Evolutionary conservation across 2,888 invertebrate species (phyloP).

Genomic region (Conomelus anceps): DNA sequence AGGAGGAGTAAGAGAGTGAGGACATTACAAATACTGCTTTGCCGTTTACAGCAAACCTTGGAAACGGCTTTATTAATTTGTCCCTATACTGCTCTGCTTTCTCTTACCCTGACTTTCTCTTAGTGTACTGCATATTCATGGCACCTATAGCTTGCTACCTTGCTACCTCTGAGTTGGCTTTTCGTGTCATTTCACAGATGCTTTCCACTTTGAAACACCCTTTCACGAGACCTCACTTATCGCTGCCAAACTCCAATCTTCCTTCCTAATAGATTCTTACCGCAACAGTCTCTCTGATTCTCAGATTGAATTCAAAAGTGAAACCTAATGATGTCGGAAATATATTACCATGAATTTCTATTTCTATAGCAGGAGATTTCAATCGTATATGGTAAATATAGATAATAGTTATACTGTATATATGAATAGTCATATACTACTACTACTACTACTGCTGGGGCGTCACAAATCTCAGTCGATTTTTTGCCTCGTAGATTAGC

Average conservation of each 20-base stretch:
- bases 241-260: background rate
- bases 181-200: background rate
- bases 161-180: background rate
- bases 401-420: too few species aligned
- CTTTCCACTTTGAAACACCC: background rate
- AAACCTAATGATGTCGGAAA: background rate
- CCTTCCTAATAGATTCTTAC: background rate
- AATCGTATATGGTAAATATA: too few species aligned
- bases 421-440: too few species aligned
- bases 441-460: too few species aligned
- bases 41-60: background rate
- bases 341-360: too few species aligned
- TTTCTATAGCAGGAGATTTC: too few species aligned
- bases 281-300: background rate
- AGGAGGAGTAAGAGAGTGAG: background rate
- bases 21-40: background rate
- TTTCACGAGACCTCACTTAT: background rate
- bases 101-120: background rate
- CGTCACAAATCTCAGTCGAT: too few species aligned
- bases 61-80: background rate
- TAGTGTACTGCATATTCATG: background rate
- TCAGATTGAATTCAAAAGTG: background rate
- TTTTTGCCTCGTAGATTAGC: too few species aligned
- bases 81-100: background rate
- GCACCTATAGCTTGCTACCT: too few species aligned